A percentile compares a stretch with the other conserved stretches of the same genome.
phyloP scores from a whole-genome alignment of 2,113 vertebrate species.

The Labrus mixtus region DNA sequence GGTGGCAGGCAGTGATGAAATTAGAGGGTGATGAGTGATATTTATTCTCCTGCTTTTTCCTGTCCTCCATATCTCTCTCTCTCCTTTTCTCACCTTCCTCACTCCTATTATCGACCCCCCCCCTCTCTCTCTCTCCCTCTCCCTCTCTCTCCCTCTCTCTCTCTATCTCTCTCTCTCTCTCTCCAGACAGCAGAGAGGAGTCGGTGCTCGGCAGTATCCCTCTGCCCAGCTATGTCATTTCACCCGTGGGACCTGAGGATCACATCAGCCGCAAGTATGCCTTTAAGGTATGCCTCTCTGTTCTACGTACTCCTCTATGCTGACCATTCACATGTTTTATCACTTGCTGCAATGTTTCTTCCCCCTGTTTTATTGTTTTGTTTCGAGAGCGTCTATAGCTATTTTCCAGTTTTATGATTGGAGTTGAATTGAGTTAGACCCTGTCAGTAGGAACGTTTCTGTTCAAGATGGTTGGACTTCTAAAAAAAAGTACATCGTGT shows the following conservation, averaged over 20 bases:
- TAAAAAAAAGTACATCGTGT: too few relatives aligned
- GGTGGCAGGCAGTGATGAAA: slow-evolving; percentile 46
- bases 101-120: neutral
- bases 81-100: neutral
- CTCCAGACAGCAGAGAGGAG: slow-evolving; percentile 95
- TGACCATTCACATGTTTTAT: neutral
- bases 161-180: slow-evolving; percentile 1
- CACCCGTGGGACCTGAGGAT: slow-evolving; percentile 90
- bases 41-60: slow-evolving; percentile 45
- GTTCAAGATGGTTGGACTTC: too few relatives aligned
- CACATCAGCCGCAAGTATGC: slow-evolving; percentile 96
- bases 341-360: neutral
- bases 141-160: neutral
- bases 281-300: slow-evolving; percentile 89
- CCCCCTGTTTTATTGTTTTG: neutral
- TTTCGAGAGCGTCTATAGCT: neutral
- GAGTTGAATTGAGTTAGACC: too few relatives aligned
- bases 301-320: neutral
- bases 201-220: slow-evolving; percentile 94
- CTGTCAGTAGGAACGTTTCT: too few relatives aligned
- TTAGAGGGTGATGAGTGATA: slow-evolving; percentile 68
- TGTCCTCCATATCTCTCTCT: slow-evolving; percentile 40
- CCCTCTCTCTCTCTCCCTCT: slow-evolving; percentile 35
- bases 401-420: neutral
- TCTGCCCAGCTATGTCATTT: slow-evolving; percentile 92